These are phyloP conservation scores for Galbula dea DNA, from an alignment of 2,113 vertebrate species.

Conservation along the genomic window DNA sequence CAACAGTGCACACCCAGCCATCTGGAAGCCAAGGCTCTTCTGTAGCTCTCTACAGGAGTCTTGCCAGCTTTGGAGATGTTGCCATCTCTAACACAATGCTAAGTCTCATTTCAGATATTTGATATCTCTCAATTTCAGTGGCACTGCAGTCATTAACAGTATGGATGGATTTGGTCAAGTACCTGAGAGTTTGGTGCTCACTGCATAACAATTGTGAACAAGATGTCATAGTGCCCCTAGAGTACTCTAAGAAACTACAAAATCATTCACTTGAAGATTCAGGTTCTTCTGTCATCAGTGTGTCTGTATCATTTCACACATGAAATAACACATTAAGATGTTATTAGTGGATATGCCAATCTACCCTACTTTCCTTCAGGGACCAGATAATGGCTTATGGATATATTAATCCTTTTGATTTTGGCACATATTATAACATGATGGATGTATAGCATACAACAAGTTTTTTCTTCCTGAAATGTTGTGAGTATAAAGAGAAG, in stretches of 20 bases:
- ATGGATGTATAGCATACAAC: background rate
- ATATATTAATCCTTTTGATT: conserved; percentile 36
- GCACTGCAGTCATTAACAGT: background rate
- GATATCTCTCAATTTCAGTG: background rate
- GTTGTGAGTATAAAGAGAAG: background rate
- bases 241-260: background rate
- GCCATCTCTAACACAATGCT: background rate
- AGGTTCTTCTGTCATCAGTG: background rate
- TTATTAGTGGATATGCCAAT: conserved; percentile 34
- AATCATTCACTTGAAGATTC: background rate
- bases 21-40: background rate
- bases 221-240: background rate
- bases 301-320: background rate
- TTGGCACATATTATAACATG: background rate
- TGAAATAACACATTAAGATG: conserved; percentile 27
- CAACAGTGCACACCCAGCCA: background rate
- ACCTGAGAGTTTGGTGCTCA: background rate
- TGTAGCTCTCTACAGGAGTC: background rate
- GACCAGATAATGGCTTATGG: conserved; percentile 24
- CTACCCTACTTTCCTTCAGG: background rate
- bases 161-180: background rate
- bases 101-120: background rate
- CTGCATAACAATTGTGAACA: background rate
- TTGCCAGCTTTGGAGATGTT: background rate
- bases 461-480: background rate